Evolutionary conservation across 30 jellyfish, hydroid and myxozoan genomes (phyloP).

Genomic region (Hydra vulgaris): DNA sequence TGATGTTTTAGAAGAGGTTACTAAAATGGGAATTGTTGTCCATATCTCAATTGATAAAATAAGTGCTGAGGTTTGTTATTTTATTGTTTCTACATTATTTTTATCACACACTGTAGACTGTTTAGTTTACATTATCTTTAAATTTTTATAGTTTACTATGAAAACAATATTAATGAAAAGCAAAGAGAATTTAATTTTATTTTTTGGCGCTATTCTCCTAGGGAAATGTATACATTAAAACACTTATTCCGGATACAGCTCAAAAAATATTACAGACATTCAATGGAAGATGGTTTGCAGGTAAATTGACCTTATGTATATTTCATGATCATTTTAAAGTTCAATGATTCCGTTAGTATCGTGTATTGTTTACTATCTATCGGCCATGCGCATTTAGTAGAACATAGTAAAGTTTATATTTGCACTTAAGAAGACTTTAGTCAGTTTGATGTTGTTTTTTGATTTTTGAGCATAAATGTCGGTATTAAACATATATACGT

Average conservation of each 20-base stretch:
- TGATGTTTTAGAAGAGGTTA: constrained; percentile 78
- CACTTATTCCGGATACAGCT: constrained; percentile 72
- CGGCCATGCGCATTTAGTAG: too few relatives aligned
- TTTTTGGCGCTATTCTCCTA: constrained; percentile 10
- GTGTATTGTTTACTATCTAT: too few relatives aligned
- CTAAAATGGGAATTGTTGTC: constrained; percentile 70
- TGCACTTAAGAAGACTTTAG: too few relatives aligned
- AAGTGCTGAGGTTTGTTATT: constrained; percentile 86
- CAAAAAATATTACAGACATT: constrained; percentile 52
- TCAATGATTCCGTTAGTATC: background rate
- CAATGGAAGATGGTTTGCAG: constrained; percentile 95
- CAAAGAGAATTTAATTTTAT: too few relatives aligned
- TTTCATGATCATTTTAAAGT: background rate
- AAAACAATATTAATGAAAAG: background rate
- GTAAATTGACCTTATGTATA: constrained; percentile 11
- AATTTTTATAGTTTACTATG: background rate
- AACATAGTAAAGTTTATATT: too few relatives aligned
- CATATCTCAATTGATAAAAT: constrained; percentile 88
- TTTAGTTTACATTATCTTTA: background rate
- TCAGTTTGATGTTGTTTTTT: too few relatives aligned
- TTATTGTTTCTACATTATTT: too few relatives aligned
- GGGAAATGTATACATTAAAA: constrained; percentile 86
- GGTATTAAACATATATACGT: too few relatives aligned
- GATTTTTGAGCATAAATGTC: too few relatives aligned
- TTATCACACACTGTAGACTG: too few relatives aligned